Percentiles rank a stretch among this genome's conserved stretches.
Conservation (phyloP, 2,888 invertebrate species). For the Chironomus tentans region DNA sequence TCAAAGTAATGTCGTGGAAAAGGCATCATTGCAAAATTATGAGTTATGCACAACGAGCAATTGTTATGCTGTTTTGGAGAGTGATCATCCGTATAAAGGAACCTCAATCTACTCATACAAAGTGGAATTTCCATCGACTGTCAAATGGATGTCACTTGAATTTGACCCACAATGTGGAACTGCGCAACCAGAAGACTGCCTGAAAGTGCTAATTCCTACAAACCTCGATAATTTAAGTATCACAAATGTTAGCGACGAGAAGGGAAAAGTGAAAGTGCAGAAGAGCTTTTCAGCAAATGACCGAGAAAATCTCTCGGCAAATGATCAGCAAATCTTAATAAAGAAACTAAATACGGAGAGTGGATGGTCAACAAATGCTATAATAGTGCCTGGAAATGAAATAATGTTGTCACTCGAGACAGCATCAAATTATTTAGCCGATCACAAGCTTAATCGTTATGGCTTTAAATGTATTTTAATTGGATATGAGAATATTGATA, state of each 20-base stretch:
- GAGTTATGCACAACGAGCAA: constrained; percentile 60
- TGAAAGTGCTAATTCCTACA: constrained; percentile 35
- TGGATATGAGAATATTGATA: constrained; percentile 57
- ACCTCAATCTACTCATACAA: constrained; percentile 75
- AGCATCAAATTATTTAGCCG: constrained; percentile 87
- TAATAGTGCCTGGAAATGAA: constrained; percentile 86
- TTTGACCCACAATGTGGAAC: constrained; percentile 90
- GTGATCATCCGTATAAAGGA: constrained; percentile 93
- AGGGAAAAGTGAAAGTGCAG: constrained; percentile 7
- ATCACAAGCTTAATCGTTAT: constrained; percentile 71
- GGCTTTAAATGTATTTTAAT: constrained; percentile 71
- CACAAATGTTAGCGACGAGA: background rate
- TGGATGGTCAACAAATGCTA: constrained; percentile 74
- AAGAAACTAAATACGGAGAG: constrained; percentile 23
- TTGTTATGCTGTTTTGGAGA: constrained; percentile 87
- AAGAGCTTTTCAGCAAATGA: constrained; percentile 12
- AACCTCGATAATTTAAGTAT: background rate
- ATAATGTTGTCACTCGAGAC: constrained; percentile 93
- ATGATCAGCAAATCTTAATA: constrained; percentile 20
- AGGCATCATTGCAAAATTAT: background rate
- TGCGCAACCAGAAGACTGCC: constrained; percentile 83
- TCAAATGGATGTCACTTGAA: constrained; percentile 88
- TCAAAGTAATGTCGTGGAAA: background rate
- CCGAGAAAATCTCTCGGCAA: constrained; percentile 36
- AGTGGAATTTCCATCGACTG: constrained; percentile 77